Evolutionary conservation across 2,113 vertebrate species (phyloP).

Genomic region (Meleagris gallopavo): DNA sequence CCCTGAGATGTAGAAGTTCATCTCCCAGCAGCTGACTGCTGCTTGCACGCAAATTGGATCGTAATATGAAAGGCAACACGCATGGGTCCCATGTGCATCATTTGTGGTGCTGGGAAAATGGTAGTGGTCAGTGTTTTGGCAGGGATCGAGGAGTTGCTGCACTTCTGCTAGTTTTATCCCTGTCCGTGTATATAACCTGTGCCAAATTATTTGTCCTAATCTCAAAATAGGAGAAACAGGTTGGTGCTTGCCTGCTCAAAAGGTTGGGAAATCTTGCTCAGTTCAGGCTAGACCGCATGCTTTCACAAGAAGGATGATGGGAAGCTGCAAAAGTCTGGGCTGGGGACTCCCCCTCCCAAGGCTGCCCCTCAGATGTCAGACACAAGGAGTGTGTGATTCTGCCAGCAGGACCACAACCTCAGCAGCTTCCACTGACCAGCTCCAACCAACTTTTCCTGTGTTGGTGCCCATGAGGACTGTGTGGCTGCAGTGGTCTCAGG

Average conservation of each 20-base stretch:
- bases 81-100: accelerated
- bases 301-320: accelerated
- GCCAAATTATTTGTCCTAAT: background rate
- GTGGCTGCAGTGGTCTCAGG: background rate
- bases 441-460: accelerated
- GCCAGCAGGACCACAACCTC: background rate
- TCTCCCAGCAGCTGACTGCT: background rate
- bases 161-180: background rate
- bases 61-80: accelerated
- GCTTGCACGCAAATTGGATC: background rate
- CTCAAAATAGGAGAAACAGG: background rate
- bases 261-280: background rate
- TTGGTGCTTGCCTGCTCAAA: background rate
- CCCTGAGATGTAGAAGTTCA: background rate
- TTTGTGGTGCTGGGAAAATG: background rate
- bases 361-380: accelerated
- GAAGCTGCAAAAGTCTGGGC: background rate
- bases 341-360: background rate
- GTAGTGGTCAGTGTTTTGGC: background rate
- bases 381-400: accelerated
- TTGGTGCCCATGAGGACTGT: background rate
- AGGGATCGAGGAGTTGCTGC: background rate
- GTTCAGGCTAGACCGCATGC: accelerated
- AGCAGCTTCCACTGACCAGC: background rate
- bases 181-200: background rate